Conservation (phyloP, 1,140 invertebrate genomes). For the Philotrypesis tridentata region DNA sequence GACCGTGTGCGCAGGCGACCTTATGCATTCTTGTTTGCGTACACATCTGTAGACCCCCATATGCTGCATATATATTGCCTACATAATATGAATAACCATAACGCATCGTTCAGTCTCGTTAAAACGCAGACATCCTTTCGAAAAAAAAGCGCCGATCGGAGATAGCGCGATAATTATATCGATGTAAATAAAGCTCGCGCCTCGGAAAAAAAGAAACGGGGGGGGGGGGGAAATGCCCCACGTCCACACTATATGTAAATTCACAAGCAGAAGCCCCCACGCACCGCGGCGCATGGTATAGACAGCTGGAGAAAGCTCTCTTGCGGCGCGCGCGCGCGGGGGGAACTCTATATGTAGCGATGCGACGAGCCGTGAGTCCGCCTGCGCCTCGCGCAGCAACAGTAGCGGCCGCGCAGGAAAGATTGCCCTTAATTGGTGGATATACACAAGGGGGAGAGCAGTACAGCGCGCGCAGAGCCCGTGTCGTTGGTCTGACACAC, state of each 20-base stretch:
- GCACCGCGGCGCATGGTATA: not conserved
- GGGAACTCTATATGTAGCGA: not conserved
- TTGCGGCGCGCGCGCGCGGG: too few relatives aligned
- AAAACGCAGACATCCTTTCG: not conserved
- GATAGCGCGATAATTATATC: not conserved
- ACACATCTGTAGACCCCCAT: too few relatives aligned
- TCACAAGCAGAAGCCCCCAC: not conserved
- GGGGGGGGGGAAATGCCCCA: too few relatives aligned
- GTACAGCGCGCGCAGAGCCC: not conserved
- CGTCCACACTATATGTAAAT: not conserved
- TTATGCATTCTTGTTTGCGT: too few relatives aligned
- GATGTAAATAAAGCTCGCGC: not conserved
- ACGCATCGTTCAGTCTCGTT: not conserved
- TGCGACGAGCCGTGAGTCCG: not conserved
- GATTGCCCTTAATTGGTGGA: constrained; percentile 62
- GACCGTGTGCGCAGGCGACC: too few relatives aligned
- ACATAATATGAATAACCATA: constrained; percentile 1
- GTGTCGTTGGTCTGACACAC: constrained; percentile 31
- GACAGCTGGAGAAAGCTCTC: not conserved
- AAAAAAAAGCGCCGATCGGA: not conserved
- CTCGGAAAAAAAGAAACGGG: not conserved
- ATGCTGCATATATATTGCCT: too few relatives aligned
- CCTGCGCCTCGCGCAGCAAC: too few relatives aligned
- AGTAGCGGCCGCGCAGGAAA: constrained; percentile 49
- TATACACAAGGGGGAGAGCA: constrained; percentile 51